Conservation (phyloP, 2,888 invertebrate species). For the Machimus rusticus region DNA sequence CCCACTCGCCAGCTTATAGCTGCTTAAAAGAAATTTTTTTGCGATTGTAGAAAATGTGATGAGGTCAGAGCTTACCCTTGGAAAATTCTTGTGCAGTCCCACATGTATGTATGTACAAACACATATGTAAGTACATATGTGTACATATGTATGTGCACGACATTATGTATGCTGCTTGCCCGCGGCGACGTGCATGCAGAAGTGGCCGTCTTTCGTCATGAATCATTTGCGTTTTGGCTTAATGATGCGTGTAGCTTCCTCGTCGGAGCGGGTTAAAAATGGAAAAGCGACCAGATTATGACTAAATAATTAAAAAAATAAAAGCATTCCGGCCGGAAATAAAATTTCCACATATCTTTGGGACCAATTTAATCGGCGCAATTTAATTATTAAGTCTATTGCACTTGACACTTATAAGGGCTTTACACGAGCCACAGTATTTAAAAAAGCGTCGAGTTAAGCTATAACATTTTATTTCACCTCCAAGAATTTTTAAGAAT, state of each 20-base stretch:
- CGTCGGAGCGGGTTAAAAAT: not conserved
- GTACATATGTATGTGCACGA: not conserved
- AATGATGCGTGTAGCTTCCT: constrained; percentile 18
- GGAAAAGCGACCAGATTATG: not conserved
- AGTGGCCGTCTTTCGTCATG: constrained; percentile 2
- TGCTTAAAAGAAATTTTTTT: constrained; percentile 11
- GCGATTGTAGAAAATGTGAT: not conserved
- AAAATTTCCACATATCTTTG: not conserved
- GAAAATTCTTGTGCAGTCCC: not conserved
- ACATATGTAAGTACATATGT: not conserved
- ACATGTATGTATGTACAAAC: not conserved
- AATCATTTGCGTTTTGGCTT: constrained; percentile 25
- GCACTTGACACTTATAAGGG: not conserved
- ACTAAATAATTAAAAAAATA: not conserved
- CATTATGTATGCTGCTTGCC: not conserved
- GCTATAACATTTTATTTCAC: too few relatives aligned
- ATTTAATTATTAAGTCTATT: not conserved
- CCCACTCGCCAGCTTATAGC: not conserved
- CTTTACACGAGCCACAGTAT: too few relatives aligned
- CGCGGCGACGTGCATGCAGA: not conserved
- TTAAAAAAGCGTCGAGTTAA: too few relatives aligned
- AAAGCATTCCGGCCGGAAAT: constrained; percentile 3
- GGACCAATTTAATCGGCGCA: not conserved
- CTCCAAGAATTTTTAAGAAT: too few relatives aligned
- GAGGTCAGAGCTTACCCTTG: constrained; percentile 28